Conservation (phyloP, 2,888 invertebrate genomes). For the Dynastes maya region DNA sequence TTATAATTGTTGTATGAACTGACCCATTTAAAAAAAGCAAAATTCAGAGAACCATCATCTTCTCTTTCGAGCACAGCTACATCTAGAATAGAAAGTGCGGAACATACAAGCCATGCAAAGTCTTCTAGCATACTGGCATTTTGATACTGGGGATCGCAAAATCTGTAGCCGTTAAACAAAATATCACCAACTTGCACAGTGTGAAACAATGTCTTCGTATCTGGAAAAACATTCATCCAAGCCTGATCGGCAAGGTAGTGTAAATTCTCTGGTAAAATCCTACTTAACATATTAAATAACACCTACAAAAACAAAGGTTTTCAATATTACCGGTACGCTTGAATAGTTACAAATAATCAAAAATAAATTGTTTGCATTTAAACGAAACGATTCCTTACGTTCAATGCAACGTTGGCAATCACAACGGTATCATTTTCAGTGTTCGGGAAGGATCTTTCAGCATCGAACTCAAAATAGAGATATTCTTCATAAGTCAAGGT, state of each 20-base stretch:
- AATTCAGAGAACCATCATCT: conserved; percentile 39
- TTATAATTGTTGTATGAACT: neutral
- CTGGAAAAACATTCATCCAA: conserved; percentile 36
- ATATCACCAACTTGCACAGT: conserved; percentile 46
- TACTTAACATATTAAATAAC: conserved; percentile 33
- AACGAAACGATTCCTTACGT: conserved; percentile 22
- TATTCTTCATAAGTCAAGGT: conserved; percentile 37
- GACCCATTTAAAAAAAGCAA: conserved; percentile 46
- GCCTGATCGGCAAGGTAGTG: conserved; percentile 20
- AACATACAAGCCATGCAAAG: neutral
- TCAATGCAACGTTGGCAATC: conserved; percentile 28
- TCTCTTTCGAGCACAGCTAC: neutral
- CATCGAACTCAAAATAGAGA: conserved; percentile 43
- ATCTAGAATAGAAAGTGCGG: neutral
- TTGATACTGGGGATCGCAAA: conserved; percentile 41
- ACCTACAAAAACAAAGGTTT: conserved; percentile 34
- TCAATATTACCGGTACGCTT: neutral
- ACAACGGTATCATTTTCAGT: conserved; percentile 42
- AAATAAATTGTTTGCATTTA: neutral
- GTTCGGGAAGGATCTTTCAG: conserved; percentile 29
- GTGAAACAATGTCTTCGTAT: conserved; percentile 45
- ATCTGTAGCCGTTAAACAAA: conserved; percentile 46
- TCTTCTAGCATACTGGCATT: neutral
- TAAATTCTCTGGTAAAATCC: conserved; percentile 21
- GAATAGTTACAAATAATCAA: neutral